These are phyloP conservation scores for Thalassophryne amazonica DNA, from an alignment of 2,797 vertebrate genomes.

Conservation along the genomic window DNA sequence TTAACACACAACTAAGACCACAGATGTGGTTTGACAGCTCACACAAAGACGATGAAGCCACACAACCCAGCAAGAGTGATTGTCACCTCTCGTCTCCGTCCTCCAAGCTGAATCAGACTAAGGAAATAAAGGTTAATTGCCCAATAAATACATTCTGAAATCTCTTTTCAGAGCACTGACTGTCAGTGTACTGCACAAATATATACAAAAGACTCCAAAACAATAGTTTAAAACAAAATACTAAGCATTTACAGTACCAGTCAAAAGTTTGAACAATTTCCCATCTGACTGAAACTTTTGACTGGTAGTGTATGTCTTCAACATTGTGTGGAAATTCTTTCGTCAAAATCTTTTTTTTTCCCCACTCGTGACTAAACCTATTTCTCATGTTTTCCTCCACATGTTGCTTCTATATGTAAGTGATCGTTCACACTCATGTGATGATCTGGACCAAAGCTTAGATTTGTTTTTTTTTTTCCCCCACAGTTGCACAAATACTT, in stretches of 20 bases:
- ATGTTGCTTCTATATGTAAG: constrained; percentile 8
- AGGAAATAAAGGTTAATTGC: constrained; percentile 58
- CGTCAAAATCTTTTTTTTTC: neutral
- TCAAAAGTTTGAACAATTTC: too few species aligned
- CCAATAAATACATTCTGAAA: constrained; percentile 83
- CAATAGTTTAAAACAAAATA: constrained; percentile 25
- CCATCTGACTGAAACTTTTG: too few species aligned
- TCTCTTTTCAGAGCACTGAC: constrained; percentile 61
- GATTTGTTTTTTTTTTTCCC: constrained; percentile 39
- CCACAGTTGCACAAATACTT: constrained; percentile 65
- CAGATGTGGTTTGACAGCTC: too few species aligned
- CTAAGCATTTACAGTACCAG: constrained; percentile 64
- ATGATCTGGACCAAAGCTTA: constrained; percentile 41
- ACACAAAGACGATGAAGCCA: constrained; percentile 4
- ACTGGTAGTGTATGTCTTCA: too few species aligned
- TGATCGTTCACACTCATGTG: constrained; percentile 64
- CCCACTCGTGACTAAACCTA: too few species aligned
- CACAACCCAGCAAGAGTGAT: constrained; percentile 38
- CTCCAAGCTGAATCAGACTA: constrained; percentile 40
- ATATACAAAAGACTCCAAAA: constrained; percentile 68
- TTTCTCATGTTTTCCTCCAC: neutral
- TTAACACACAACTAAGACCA: too few species aligned
- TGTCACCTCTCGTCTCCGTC: constrained; percentile 42
- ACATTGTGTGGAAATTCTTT: too few species aligned
- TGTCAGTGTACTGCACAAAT: constrained; percentile 50